Base-by-base conservation (phyloP, 2,888 invertebrate genomes). In the Idaea aversata region DNA sequence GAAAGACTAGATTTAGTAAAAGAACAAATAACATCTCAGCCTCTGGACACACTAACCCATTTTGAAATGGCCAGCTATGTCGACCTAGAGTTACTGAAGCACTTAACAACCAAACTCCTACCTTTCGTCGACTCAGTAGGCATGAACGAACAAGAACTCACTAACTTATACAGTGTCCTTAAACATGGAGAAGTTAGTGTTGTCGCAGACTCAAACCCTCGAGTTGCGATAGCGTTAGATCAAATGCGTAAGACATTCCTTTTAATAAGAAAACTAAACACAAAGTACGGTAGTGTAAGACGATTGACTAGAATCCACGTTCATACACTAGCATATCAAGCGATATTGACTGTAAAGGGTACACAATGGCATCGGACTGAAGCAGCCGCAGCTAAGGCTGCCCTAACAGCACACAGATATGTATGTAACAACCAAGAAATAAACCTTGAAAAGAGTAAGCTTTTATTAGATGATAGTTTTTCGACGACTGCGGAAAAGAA, bases 1-100 rank as follows among this genome's bases (percentile, higher is more conserved):
- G 92, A 91, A 70, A 93, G 96, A 74, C 84, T 97, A 63, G 82
- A 90, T 35, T 94, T 95, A 83, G 94, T 97, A 1, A 94, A 94
- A 73, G 84, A 94, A 69, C 95, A 97, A 88, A 95, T 97, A 84
- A 87, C 90, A 64, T 90, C 91, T 10, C 94, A 95, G 72, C 91
- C 95, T 0, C 66, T 78, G 13, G 84, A 92, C 7, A 96, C 96
- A 3, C 87, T 95, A 72, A 93, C 96, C 61, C 97, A 97, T 82
- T 97, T 97, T 82, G 97, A 97, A 86, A 96, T 97, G 96, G 97
- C 97, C 5, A 97, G 97, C 62, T 97, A 96, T 77, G 95, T 96
- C 0, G 97, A 97, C 79, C 91, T 95, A 64, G 93, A 94, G 61
- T 88, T 97, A 10, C 84, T 97, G 10, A 88, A 93, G 65, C 95